Conservation (phyloP, 2,797 vertebrate genomes). For the Mormyrus proboscirostris region DNA sequence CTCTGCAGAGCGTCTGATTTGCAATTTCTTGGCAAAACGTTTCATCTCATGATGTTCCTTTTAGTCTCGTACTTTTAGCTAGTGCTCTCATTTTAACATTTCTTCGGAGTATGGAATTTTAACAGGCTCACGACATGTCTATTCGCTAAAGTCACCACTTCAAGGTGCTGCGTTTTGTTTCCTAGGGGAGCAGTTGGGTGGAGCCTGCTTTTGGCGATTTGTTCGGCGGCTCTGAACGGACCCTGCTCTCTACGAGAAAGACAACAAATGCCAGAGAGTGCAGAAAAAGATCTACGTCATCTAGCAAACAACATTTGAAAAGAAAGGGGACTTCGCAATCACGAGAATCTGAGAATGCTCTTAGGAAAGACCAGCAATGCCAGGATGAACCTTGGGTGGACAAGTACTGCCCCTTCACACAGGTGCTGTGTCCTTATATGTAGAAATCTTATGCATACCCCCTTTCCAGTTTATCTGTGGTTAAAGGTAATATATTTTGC, state of each 20-base stretch:
- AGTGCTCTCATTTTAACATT: background rate
- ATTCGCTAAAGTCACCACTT: background rate
- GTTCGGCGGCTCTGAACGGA: constrained; percentile 37
- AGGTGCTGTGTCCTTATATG: constrained; percentile 55
- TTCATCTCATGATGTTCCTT: background rate
- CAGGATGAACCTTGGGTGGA: constrained; percentile 81
- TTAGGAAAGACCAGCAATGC: constrained; percentile 36
- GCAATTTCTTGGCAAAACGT: background rate
- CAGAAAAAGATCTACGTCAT: constrained; percentile 37
- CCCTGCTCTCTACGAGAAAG: constrained; percentile 28
- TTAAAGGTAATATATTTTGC: background rate
- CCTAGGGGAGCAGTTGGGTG: constrained; percentile 74
- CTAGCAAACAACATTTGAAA: constrained; percentile 44
- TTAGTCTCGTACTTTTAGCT: background rate
- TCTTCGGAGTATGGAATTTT: background rate
- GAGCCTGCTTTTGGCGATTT: constrained; percentile 70
- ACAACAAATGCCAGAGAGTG: constrained; percentile 35
- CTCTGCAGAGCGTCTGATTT: background rate
- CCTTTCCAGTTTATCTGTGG: background rate
- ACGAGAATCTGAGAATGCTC: constrained; percentile 27
- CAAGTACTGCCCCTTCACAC: constrained; percentile 68
- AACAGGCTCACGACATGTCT: background rate
- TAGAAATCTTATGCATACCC: background rate
- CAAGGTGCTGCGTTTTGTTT: background rate
- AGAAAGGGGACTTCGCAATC: constrained; percentile 51